These are phyloP conservation scores for Solenodon paradoxus DNA, from an alignment of 2,113 vertebrate genomes.

Conservation along the genomic window DNA sequence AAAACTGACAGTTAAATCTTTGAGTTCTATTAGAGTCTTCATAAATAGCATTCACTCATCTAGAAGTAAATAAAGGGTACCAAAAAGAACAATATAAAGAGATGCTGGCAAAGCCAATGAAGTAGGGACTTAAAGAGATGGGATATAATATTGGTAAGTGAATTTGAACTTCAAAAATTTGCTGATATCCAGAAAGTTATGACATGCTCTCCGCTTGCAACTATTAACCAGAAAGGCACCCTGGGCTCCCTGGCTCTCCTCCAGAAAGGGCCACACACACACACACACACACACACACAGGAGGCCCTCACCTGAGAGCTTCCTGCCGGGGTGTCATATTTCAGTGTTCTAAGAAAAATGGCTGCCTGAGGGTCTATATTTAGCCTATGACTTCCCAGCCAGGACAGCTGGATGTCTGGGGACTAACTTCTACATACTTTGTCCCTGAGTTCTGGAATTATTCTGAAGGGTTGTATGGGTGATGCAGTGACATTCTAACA, in stretches of 20 bases:
- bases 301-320: background rate
- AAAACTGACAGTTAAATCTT: background rate
- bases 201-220: background rate
- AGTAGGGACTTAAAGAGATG: background rate
- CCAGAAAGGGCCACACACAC: background rate
- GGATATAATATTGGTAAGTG: background rate
- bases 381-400: conserved; percentile 24
- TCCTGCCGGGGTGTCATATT: conserved; percentile 50
- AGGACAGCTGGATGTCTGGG: conserved; percentile 15
- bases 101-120: background rate
- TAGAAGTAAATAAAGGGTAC: background rate
- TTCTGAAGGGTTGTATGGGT: conserved; percentile 1
- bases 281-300: background rate
- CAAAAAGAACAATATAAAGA: background rate
- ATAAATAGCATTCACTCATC: conserved; percentile 15
- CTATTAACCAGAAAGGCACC: conserved; percentile 36
- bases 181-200: background rate
- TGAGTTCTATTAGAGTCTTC: background rate
- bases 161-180: conserved; percentile 14
- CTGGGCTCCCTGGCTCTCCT: conserved; percentile 5
- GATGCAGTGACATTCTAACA: background rate
- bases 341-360: conserved; percentile 47
- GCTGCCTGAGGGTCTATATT: conserved; percentile 49
- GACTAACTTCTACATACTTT: conserved; percentile 42
- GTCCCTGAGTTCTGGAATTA: conserved; percentile 44